Percentiles rank a stretch among this genome's conserved stretches.
Conservation (phyloP, 2,888 invertebrate species). For the Meiosimyza decipiens region DNA sequence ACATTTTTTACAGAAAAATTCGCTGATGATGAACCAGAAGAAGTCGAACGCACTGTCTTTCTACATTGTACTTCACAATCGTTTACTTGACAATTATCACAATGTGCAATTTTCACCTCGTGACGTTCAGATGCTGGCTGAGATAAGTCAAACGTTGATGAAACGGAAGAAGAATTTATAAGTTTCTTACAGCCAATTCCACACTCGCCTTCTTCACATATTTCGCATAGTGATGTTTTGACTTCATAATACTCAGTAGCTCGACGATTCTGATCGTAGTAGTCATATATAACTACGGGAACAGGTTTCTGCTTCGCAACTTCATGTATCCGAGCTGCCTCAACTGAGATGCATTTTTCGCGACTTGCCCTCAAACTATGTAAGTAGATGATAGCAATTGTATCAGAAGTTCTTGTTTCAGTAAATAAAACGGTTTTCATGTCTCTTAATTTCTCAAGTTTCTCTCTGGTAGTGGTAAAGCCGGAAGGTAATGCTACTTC, state of each 20-base stretch:
- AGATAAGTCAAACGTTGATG: too few relatives aligned
- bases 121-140: too few relatives aligned
- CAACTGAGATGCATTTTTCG: slow-evolving; percentile 82
- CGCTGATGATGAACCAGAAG: too few relatives aligned
- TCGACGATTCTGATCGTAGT: slow-evolving; percentile 81
- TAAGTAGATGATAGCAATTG: slow-evolving; percentile 76
- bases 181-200: slow-evolving; percentile 56
- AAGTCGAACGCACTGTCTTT: too few relatives aligned
- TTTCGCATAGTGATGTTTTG: slow-evolving; percentile 81
- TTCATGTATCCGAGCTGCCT: slow-evolving; percentile 83
- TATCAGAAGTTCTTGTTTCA: slow-evolving; percentile 76
- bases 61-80: too few relatives aligned
- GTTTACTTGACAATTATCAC: too few relatives aligned
- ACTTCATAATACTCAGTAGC: slow-evolving; percentile 58
- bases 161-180: slow-evolving; percentile 1
- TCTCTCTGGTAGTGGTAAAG: slow-evolving; percentile 83
- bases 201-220: slow-evolving; percentile 78
- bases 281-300: slow-evolving; percentile 86
- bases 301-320: slow-evolving; percentile 89
- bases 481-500: slow-evolving; percentile 91
- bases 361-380: slow-evolving; percentile 74
- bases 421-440: slow-evolving; percentile 70
- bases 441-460: slow-evolving; percentile 71
- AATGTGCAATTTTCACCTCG: too few relatives aligned
- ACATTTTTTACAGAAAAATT: too few relatives aligned